Conservation (phyloP, 2,888 invertebrate genomes). For the Ormyrus nitidulus region DNA sequence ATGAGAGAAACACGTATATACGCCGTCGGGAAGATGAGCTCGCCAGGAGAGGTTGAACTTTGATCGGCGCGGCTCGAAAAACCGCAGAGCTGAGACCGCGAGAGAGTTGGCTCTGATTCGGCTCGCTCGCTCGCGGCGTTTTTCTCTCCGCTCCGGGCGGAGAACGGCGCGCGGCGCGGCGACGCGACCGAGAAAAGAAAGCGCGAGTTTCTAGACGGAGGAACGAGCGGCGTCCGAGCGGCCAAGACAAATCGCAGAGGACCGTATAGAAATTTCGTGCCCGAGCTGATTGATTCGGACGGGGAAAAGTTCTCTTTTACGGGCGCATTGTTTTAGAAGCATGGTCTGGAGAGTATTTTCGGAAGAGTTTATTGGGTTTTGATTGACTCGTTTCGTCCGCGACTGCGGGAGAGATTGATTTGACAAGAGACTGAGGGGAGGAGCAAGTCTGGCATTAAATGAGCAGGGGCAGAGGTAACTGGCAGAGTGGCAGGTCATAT, state of each 20-base stretch:
- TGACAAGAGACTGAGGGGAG: no score
- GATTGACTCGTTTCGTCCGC: no score
- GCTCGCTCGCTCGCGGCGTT: neutral
- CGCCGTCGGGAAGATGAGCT: neutral
- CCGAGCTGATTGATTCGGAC: constrained; percentile 19
- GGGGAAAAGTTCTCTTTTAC: neutral
- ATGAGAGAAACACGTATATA: no score
- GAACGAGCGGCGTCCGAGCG: neutral
- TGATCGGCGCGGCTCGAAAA: constrained; percentile 21
- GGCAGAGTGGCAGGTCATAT: no score
- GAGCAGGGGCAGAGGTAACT: no score
- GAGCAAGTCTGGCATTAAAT: no score
- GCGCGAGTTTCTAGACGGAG: constrained; percentile 35
- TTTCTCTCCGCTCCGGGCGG: constrained; percentile 34
- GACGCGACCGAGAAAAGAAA: constrained; percentile 28
- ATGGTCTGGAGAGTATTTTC: no score
- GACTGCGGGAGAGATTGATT: no score
- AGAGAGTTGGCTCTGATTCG: neutral
- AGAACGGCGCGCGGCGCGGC: neutral
- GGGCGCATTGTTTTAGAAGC: neutral
- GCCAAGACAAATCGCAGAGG: neutral
- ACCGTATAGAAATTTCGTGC: neutral
- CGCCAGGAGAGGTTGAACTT: constrained; percentile 4
- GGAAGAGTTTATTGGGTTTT: no score
- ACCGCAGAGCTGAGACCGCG: constrained; percentile 30